Evolutionary conservation across 1,140 invertebrate genomes (phyloP).

Genomic region (Pygmarrhopalites habei): DNA sequence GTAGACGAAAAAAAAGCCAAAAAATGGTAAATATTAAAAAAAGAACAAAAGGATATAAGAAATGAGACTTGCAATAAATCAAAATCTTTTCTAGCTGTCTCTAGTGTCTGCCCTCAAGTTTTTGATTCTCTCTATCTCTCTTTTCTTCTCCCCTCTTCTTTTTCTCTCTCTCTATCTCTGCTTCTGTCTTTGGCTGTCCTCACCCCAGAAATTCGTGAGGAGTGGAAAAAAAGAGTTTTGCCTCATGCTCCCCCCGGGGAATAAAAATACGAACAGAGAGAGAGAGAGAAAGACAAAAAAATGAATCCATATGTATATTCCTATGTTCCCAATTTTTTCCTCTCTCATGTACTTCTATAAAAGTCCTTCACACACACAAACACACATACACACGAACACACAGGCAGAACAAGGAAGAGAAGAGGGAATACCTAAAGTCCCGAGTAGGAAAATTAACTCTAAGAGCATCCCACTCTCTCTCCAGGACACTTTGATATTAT

Average conservation of each 20-base stretch:
- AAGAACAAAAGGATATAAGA: conserved; percentile 15
- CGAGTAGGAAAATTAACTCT: too few species aligned
- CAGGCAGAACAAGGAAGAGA: too few species aligned
- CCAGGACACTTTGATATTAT: too few species aligned
- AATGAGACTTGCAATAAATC: conserved; percentile 12
- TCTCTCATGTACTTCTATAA: too few species aligned
- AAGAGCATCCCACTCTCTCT: too few species aligned
- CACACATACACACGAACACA: too few species aligned
- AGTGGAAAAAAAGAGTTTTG: background rate
- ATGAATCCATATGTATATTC: background rate
- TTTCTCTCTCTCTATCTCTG: too few species aligned
- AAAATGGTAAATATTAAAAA: too few species aligned
- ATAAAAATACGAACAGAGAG: background rate
- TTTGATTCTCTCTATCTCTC: background rate
- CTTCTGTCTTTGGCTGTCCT: background rate
- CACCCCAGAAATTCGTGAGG: conserved; percentile 3
- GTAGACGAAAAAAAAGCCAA: too few species aligned
- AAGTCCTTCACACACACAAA: too few species aligned
- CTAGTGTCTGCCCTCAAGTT: background rate
- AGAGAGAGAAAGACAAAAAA: background rate
- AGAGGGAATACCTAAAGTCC: too few species aligned
- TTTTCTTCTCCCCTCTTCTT: background rate
- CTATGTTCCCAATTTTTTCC: background rate
- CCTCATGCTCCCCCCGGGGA: conserved; percentile 3
- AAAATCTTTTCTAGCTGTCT: background rate